Evolutionary conservation across 2,888 invertebrate genomes (phyloP), one percentile per base, ranked within the genome.

Genomic region (Thera obeliscata): DNA sequence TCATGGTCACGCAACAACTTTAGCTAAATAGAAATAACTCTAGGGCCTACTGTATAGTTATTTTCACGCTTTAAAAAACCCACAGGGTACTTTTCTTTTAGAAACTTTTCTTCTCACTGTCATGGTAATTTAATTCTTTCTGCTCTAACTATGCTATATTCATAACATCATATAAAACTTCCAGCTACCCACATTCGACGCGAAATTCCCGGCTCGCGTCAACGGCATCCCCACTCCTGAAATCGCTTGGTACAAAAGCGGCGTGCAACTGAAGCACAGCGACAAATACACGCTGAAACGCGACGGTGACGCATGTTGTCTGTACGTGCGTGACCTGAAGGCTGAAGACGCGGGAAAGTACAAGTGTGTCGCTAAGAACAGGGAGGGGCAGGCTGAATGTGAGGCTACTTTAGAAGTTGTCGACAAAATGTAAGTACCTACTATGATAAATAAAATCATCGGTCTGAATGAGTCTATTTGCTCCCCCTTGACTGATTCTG

Each of bases 211-310:
- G 0, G 97, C 97, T 0, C 95, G 97, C 2, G 96, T 98, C 0
- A 95, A 94, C 61, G 98, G 98, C 7, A 95, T 97, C 3, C 98
- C 98, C 0, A 94, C 95, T 56, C 98, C 99, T 0, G 97, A 97
- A 8, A 94, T 99, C 33, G 93, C 95, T 0, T 99, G 99, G 99
- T 97, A 95, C 89, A 97, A 96, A 89, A 96, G 98, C 87, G 97
- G 97, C 6, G 94, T 95, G 66, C 96, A 95, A 0, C 94, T 99
- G 22, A 87, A 89, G 0, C 95, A 96, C 71, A 91, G 94, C 2
- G 95, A 96, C 61, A 98, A 97, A 84, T 97, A 96, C 85, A 95
- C 95, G 72, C 94, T 98, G 56, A 94, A 94, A 81, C 81, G 96
- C 0, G 98, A 98, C 80, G 97, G 97, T 0, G 98, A 98, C 82